Percentiles rank a stretch among this genome's conserved stretches.
phyloP scores from a whole-genome alignment of 2,888 invertebrate species.

The Stictocephala bisonia region DNA sequence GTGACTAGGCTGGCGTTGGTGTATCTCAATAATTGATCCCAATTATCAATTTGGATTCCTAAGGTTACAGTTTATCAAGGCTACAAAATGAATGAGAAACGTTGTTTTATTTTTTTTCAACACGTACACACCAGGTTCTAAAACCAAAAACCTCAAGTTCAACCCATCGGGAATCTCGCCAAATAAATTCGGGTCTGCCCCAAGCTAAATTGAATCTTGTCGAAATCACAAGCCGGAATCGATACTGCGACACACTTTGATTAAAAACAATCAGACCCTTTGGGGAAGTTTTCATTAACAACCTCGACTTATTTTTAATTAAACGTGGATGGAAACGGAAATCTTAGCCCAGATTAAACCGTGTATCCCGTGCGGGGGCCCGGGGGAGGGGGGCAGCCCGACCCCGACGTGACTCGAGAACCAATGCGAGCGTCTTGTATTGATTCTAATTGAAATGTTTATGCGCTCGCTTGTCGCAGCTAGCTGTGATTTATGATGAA shows the following conservation, averaged over 20 bases:
- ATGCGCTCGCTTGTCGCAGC: conserved; percentile 20
- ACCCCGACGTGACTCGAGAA: conserved; percentile 16
- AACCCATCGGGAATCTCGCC: no score
- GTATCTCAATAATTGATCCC: no score
- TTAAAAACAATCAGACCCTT: conserved; percentile 34
- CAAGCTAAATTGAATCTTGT: no score
- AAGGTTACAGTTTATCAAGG: no score
- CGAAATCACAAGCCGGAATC: background rate
- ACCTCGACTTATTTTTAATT: conserved; percentile 39
- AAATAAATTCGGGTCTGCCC: no score
- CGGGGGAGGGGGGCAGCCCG: background rate
- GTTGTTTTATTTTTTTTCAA: no score
- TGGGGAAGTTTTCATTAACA: conserved; percentile 35
- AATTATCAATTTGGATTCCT: no score
- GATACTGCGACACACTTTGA: conserved; percentile 22
- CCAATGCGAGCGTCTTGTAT: conserved; percentile 38
- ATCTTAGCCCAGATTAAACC: conserved; percentile 15
- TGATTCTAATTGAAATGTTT: conserved; percentile 38
- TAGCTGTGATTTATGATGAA: no score
- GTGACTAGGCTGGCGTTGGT: no score
- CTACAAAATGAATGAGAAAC: no score
- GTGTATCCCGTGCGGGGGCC: background rate
- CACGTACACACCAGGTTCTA: no score
- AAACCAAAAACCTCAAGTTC: no score
- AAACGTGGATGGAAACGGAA: conserved; percentile 34